A percentile compares a stretch with the other conserved stretches of the same genome.
These are phyloP conservation scores for Pseudocheirus occidentalis DNA, from an alignment of 2,797 vertebrate species.

Conservation along the genomic window DNA sequence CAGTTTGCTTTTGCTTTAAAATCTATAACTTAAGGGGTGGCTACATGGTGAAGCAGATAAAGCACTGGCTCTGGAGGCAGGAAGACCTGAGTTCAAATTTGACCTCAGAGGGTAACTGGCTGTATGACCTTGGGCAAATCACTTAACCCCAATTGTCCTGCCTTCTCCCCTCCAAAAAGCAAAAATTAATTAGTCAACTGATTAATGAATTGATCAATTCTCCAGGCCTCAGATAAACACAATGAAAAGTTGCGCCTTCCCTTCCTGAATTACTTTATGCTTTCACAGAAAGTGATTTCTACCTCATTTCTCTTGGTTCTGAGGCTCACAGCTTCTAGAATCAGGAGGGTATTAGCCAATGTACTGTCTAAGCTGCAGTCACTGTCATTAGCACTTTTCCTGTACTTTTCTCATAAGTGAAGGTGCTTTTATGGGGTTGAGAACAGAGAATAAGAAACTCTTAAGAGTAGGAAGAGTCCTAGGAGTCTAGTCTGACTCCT, in stretches of 20 bases:
- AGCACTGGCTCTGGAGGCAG: no score
- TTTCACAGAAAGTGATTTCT: neutral
- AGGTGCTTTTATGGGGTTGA: neutral
- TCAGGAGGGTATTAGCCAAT: neutral
- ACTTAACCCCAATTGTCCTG: no score
- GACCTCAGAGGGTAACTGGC: no score
- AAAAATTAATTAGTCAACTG: no score
- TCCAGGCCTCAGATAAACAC: neutral
- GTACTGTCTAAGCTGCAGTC: neutral
- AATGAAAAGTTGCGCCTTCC: neutral
- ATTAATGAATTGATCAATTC: neutral
- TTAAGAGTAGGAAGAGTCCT: neutral
- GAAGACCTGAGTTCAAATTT: neutral
- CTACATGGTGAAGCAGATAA: no score
- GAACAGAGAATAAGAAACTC: neutral
- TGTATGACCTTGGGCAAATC: neutral
- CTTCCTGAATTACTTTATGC: neutral
- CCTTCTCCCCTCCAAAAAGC: no score
- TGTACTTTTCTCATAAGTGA: neutral
- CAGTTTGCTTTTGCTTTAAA: no score
- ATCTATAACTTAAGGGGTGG: no score
- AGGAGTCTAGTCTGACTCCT: neutral
- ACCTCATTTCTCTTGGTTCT: neutral
- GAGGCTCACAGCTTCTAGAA: neutral
- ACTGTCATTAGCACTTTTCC: neutral